Conservation (phyloP, 1,140 invertebrate genomes). For the Gonioctena quinquepunctata region DNA sequence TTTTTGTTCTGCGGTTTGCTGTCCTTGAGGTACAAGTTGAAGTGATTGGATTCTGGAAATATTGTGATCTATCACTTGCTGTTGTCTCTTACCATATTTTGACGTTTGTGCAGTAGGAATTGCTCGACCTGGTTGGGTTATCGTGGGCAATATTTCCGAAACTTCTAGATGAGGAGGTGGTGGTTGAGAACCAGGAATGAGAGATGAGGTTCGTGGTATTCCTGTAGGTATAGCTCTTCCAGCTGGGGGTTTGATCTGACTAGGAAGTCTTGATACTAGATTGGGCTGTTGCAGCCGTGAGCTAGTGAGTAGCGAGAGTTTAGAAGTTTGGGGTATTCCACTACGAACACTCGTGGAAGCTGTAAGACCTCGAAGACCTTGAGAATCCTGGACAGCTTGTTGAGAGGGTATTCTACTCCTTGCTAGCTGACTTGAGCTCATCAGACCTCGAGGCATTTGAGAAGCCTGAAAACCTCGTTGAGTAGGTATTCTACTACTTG, state of each 20-base stretch:
- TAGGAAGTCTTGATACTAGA: background rate
- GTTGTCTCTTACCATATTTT: background rate
- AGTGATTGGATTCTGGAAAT: background rate
- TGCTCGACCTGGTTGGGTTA: background rate
- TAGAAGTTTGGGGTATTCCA: too few relatives aligned
- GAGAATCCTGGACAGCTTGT: too few relatives aligned
- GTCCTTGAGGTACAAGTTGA: background rate
- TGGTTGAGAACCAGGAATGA: background rate
- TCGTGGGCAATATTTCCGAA: background rate
- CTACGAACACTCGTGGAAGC: background rate
- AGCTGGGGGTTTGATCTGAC: background rate
- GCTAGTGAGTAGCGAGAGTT: too few relatives aligned
- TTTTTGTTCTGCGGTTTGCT: background rate
- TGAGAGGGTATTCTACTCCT: too few relatives aligned
- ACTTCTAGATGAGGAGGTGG: background rate
- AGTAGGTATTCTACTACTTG: background rate
- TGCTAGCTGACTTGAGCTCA: too few relatives aligned
- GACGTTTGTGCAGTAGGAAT: background rate
- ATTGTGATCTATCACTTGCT: background rate
- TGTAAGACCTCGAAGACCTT: too few relatives aligned
- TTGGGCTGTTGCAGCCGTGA: too few relatives aligned
- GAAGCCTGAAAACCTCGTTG: too few relatives aligned
- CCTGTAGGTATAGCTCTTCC: background rate
- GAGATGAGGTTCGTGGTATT: background rate
- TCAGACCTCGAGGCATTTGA: too few relatives aligned